Base-by-base conservation (phyloP, 1,140 invertebrate species). In the Lepidostoma basale region DNA sequence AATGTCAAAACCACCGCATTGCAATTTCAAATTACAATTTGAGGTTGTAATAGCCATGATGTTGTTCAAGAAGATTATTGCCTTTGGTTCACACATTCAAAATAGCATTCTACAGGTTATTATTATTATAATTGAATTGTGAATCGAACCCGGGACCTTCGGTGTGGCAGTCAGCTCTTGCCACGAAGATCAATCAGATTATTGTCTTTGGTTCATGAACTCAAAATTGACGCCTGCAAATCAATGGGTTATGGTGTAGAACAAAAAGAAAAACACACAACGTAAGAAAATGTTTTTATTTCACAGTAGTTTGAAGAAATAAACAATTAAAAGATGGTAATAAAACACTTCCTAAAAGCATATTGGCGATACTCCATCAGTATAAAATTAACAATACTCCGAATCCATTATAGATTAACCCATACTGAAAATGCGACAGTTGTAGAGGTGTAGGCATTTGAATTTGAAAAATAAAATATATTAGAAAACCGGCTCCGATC, bases 231-330 rank as follows among this genome's bases (percentile, higher is more conserved):
- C 10, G 5, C 9, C 5, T 36, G 10, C 33, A 36, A 36, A 36
- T 36, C 10, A 1, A 9, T 36, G 1, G 33, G 14, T 3, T n/a
- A 9, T 12, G 1, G 1, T 36, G 10, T 36, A 36, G 5, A 5
- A 36, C 9, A 36, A 2, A 36, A 2, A 36, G 14, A 36, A 36
- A 36, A 36, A 36, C 2, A 36, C 33, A 12, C 33, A 22, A 33
- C 52, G 36, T 64, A 64, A 52, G 62, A 64, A 64, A 64, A 52
- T 45, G 39, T 49, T 64, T 64, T 64, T 52, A 64, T 64, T 62
- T 62, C 30, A 64, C 52, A 64, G 45, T 28, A 23, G 36, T 52
- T 64, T 64, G 26, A 64, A 64, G 25, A 64, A 64, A n/a, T 23
- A 10, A 52, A 33, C 25, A 45, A 33, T 33, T 26, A 40, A 45